Percentiles rank a stretch among this genome's conserved stretches.
These are phyloP conservation scores for Macheiramphus alcinus DNA, from an alignment of 2,113 vertebrate species.

Conservation along the genomic window DNA sequence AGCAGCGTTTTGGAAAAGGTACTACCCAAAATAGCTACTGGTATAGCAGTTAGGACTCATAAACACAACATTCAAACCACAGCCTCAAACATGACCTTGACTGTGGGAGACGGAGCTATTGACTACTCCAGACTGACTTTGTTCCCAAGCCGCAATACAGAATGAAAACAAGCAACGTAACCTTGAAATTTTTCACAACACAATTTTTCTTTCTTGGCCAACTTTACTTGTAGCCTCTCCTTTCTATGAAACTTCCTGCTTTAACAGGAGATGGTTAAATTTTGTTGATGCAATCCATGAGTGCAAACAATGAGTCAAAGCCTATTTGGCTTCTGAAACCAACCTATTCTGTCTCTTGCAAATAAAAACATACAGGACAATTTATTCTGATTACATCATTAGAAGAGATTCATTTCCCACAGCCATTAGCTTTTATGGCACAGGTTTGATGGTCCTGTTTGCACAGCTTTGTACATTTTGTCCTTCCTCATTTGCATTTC, in stretches of 20 bases:
- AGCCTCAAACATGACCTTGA: conserved; percentile 24
- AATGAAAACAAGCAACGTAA: conserved; percentile 39
- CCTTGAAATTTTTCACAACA: conserved; percentile 53
- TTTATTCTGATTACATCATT: neutral
- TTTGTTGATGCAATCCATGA: neutral
- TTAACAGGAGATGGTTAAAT: neutral
- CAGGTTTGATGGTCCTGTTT: neutral
- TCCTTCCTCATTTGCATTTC: conserved; percentile 49
- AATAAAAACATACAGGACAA: neutral
- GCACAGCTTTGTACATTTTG: neutral
- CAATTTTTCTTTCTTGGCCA: conserved; percentile 17
- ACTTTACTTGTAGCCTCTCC: neutral
- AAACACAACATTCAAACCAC: neutral
- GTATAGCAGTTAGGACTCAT: neutral
- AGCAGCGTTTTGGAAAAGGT: neutral
- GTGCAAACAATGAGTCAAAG: conserved; percentile 32
- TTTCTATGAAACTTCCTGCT: conserved; percentile 31
- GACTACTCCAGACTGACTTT: neutral
- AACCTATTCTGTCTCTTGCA: neutral
- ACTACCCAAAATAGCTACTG: neutral
- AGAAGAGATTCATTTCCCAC: neutral
- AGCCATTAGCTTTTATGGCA: neutral
- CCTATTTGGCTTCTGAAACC: neutral
- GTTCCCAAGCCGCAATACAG: neutral
- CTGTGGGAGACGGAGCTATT: neutral